Conservation (phyloP, 2,113 vertebrate species). For the Oncorhynchus kisutch region DNA sequence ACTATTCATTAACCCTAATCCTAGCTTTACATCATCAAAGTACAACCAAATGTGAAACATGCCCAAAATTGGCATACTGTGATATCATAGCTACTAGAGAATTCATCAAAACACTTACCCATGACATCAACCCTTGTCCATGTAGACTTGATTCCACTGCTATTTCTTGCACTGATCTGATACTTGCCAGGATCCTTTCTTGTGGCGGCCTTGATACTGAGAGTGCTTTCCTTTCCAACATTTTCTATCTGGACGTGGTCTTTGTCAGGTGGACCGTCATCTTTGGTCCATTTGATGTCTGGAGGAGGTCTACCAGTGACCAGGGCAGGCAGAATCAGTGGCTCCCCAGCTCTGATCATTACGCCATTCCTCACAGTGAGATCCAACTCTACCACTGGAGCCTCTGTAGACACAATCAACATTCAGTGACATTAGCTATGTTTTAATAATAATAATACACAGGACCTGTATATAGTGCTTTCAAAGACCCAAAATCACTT, state of each 20-base stretch:
- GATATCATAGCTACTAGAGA: neutral
- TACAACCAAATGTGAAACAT: neutral
- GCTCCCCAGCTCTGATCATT: slow-evolving; percentile 87
- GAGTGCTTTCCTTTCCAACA: slow-evolving; percentile 81
- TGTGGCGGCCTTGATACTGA: slow-evolving; percentile 79
- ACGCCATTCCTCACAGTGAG: slow-evolving; percentile 84
- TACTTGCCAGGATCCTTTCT: slow-evolving; percentile 94
- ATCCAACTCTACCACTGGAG: slow-evolving; percentile 87
- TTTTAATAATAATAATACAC: too few relatives aligned
- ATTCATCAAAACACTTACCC: slow-evolving; percentile 74
- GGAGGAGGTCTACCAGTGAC: slow-evolving; percentile 91
- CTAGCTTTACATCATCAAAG: too few relatives aligned
- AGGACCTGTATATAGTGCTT: too few relatives aligned
- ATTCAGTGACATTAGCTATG: too few relatives aligned
- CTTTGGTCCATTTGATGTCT: slow-evolving; percentile 82
- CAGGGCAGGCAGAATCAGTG: slow-evolving; percentile 83
- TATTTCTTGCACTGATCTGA: slow-evolving; percentile 87
- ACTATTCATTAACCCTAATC: too few relatives aligned
- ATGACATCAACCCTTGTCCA: slow-evolving; percentile 87
- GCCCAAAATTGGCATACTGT: neutral
- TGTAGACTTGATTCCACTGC: slow-evolving; percentile 85
- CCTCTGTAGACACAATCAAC: slow-evolving; percentile 71
- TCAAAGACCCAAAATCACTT: too few relatives aligned
- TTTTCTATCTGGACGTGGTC: slow-evolving; percentile 84
- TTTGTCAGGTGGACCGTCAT: slow-evolving; percentile 86